These are phyloP conservation scores for Halichoeres trimaculatus DNA, from an alignment of 2,113 vertebrate genomes.

Conservation along the genomic window DNA sequence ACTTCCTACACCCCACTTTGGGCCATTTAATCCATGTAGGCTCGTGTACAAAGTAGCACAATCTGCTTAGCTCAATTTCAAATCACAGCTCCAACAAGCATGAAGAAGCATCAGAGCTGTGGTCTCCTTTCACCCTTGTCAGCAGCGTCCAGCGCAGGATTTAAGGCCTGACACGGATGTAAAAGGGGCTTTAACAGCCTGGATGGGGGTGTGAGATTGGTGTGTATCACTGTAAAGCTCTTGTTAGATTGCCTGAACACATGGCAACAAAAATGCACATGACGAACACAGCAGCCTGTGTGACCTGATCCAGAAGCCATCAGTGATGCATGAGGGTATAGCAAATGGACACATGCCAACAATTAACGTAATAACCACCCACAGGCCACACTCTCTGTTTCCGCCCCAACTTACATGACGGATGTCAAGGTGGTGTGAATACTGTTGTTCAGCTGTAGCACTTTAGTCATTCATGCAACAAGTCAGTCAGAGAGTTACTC, in stretches of 20 bases:
- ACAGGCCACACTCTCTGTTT: slow-evolving; percentile 4
- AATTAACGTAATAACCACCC: not conserved
- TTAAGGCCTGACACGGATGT: slow-evolving; percentile 54
- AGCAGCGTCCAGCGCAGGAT: slow-evolving; percentile 37
- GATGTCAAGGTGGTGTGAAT: slow-evolving; percentile 10
- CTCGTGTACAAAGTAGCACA: slow-evolving; percentile 59
- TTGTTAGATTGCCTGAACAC: not conserved
- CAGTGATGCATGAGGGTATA: slow-evolving; percentile 19
- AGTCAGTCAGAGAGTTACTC: slow-evolving; percentile 9
- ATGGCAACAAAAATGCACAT: too few species aligned
- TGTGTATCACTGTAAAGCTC: slow-evolving; percentile 14
- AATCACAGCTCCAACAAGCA: slow-evolving; percentile 32
- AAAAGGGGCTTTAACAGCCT: slow-evolving; percentile 40
- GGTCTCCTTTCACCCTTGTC: slow-evolving; percentile 7
- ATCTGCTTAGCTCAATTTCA: slow-evolving; percentile 59
- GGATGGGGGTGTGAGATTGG: slow-evolving; percentile 23
- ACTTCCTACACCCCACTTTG: slow-evolving; percentile 19
- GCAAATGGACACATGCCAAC: not conserved
- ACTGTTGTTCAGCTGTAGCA: not conserved
- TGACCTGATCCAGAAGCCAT: slow-evolving; percentile 7
- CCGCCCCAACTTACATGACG: not conserved
- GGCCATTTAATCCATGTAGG: slow-evolving; percentile 53
- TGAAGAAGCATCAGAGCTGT: slow-evolving; percentile 13
- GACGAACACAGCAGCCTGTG: not conserved
- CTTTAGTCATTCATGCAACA: slow-evolving; percentile 14